Evolutionary conservation across 2,888 invertebrate species (phyloP).

Genomic region (Mythimna lalbum): DNA sequence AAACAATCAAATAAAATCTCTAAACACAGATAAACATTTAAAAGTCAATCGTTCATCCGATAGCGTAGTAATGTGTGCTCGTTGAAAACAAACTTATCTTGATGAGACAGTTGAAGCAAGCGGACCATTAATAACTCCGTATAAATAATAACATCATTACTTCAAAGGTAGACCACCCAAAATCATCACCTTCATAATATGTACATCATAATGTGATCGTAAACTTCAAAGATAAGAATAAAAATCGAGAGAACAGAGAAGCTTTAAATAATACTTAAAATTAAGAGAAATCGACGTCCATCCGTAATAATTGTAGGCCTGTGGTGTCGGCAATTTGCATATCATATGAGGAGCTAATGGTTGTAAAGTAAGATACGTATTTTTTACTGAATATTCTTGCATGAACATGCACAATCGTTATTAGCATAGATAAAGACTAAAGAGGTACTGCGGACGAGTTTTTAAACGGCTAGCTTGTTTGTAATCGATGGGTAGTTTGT

Average conservation of each 20-base stretch:
- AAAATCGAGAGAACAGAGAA: conserved; percentile 78
- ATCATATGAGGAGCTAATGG: conserved; percentile 87
- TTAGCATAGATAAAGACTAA: conserved; percentile 83
- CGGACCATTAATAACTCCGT: conserved; percentile 85
- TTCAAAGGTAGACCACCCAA: conserved; percentile 86
- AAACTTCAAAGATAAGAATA: conserved; percentile 81
- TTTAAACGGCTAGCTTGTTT: conserved; percentile 59
- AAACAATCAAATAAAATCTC: conserved; percentile 81
- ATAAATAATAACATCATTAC: conserved; percentile 89
- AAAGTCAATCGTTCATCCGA: conserved; percentile 86
- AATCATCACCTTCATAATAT: conserved; percentile 85
- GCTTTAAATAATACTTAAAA: conserved; percentile 70
- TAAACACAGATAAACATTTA: conserved; percentile 79
- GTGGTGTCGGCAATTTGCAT: conserved; percentile 85
- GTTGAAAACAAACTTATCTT: conserved; percentile 87
- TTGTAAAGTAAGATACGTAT: conserved; percentile 76
- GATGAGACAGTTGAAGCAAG: conserved; percentile 83
- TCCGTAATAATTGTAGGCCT: conserved; percentile 79
- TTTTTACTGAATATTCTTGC: conserved; percentile 82
- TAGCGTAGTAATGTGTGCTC: conserved; percentile 86
- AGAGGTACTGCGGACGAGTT: conserved; percentile 67
- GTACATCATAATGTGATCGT: conserved; percentile 77
- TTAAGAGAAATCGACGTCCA: conserved; percentile 78
- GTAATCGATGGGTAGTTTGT: conserved; percentile 53
- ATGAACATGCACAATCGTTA: conserved; percentile 78